Conservation (phyloP, 2,888 invertebrate species). For the Meganola albula region DNA sequence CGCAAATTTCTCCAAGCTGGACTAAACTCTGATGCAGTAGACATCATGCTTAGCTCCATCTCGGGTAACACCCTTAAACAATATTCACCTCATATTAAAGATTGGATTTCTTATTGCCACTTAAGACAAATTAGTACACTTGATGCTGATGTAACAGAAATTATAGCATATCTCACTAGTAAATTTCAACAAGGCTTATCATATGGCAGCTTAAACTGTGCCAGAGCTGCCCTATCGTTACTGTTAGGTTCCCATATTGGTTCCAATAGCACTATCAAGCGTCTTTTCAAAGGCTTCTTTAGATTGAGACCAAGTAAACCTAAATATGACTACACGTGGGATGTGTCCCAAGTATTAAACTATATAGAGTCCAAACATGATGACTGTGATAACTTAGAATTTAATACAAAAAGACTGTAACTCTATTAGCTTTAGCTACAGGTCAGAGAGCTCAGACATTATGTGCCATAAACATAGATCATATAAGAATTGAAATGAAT, state of each 20-base stretch:
- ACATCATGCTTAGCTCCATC: constrained; percentile 1
- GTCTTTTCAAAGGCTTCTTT: constrained; percentile 1
- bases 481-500: no score
- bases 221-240: background rate
- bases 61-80: background rate
- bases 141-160: constrained; percentile 1
- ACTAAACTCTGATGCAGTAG: background rate
- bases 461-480: background rate
- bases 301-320: background rate
- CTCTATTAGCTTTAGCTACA: background rate
- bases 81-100: background rate
- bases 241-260: constrained; percentile 3
- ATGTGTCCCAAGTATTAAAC: constrained; percentile 3
- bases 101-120: constrained; percentile 3
- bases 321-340: constrained; percentile 2
- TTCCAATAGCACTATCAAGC: background rate
- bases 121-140: background rate
- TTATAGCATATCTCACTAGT: background rate
- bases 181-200: background rate
- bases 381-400: background rate
- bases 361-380: constrained; percentile 1
- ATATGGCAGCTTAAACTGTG: constrained; percentile 2
- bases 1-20: no score
- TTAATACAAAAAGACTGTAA: background rate
- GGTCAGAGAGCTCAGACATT: constrained; percentile 3